Base-by-base conservation (phyloP, 1,140 invertebrate genomes). In the Drosophila mauritiana region DNA sequence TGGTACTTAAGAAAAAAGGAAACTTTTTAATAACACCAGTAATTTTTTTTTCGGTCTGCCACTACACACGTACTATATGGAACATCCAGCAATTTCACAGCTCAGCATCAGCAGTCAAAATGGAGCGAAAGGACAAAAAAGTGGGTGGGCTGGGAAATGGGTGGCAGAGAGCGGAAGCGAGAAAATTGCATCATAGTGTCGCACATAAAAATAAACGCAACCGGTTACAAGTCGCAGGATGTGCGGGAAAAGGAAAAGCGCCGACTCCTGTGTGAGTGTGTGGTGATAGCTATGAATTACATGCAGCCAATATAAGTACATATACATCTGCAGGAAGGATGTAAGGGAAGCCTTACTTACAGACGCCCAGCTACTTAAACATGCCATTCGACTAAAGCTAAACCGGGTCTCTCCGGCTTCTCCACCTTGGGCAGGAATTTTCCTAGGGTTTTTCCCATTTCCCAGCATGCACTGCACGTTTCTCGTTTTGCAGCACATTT, bases 181-280 rank as follows among this genome's bases (percentile, higher is more conserved):
- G 82, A 86, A 86, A 86, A 86, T 86, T 86, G 82, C 82, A 86
- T 86, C 82, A 86, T 86, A 86, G 82, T 86, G 82, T 86, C 69
- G 82, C 82, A 86, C 69, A 81, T 85, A 86, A 86, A 86, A 86
- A 81, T 86, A 86, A 86, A 86, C 78, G 79, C 64, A 85, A 76
- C 80, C 64, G 70, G 80, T 72, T 84, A 72, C 80, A 83, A 72
- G 80, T 72, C 68, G 61, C 73, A 46, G 54, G 22, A 51, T 76
- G 73, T 76, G 65, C 48, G 6, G 31, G 20, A 75, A 43, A 45
- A 12, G 34, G 34, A 52, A 15, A 54, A 64, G 43, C 40, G 34
- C 34, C 4, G 55, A 31, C 34, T 52, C 55, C 42, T 59, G 48
- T 55, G 76, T 63, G 64, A 42, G 37, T 65, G 76, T 77, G 63